Percentiles rank a stretch among this genome's conserved stretches.
These are phyloP conservation scores for Stigmatopora argus DNA, from an alignment of 2,113 vertebrate species.

Conservation along the genomic window DNA sequence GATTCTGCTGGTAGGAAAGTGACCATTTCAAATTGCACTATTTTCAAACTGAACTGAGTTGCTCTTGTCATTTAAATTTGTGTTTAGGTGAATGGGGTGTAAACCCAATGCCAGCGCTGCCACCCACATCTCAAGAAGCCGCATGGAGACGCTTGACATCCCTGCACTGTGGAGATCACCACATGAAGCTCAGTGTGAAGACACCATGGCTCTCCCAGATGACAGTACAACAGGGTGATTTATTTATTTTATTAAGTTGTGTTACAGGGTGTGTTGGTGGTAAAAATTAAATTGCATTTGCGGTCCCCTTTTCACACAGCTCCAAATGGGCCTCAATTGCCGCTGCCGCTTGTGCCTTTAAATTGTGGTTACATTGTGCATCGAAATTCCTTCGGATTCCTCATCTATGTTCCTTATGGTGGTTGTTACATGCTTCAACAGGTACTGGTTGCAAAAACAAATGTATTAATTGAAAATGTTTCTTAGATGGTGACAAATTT, in stretches of 20 bases:
- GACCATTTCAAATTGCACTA: background rate
- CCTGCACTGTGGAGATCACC: conserved; percentile 35
- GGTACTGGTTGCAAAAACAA: conserved; percentile 21
- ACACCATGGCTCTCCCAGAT: conserved; percentile 24
- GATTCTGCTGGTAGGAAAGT: conserved; percentile 39
- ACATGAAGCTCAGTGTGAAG: conserved; percentile 43
- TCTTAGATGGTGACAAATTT: too few species aligned
- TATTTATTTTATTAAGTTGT: background rate
- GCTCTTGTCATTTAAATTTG: background rate
- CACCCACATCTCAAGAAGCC: background rate
- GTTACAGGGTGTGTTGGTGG: background rate
- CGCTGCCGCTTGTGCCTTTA: conserved; percentile 41
- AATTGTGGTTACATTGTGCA: conserved; percentile 55
- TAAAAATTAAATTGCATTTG: background rate
- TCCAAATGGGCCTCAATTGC: conserved; percentile 8
- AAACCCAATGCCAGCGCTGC: background rate
- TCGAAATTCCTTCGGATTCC: conserved; percentile 19
- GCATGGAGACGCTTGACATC: conserved; percentile 22
- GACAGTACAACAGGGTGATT: conserved; percentile 37
- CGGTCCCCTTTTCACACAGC: conserved; percentile 5
- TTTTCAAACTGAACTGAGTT: background rate
- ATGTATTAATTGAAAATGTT: too few species aligned
- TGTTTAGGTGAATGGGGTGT: conserved; percentile 20
- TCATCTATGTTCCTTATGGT: conserved; percentile 44
- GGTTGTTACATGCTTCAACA: conserved; percentile 49